Conservation (phyloP, 2,888 invertebrate species). For the Torymus aiolomorphi region DNA sequence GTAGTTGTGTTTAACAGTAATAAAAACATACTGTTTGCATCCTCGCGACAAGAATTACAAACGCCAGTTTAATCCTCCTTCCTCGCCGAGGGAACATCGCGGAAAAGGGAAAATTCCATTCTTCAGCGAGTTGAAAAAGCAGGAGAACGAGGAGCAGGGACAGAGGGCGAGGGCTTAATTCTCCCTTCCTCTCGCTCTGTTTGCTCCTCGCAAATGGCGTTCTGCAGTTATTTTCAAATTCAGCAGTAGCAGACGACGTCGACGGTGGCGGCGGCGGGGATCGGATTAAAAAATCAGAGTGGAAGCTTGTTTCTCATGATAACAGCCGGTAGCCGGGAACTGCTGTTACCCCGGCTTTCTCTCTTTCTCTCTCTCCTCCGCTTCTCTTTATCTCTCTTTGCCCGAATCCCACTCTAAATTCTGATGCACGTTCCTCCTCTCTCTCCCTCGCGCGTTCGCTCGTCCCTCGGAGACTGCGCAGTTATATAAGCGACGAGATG, state of each 20-base stretch:
- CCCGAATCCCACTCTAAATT: conserved; percentile 58
- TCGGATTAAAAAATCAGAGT: conserved; percentile 77
- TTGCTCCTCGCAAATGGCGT: conserved; percentile 77
- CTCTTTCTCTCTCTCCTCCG: conserved; percentile 66
- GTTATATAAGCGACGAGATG: conserved; percentile 48
- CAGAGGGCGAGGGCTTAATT: conserved; percentile 45
- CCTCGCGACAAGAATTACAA: too few relatives aligned
- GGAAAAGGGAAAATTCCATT: conserved; percentile 25
- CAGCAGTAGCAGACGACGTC: conserved; percentile 66
- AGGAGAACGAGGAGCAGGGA: conserved; percentile 34
- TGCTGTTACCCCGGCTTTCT: conserved; percentile 62
- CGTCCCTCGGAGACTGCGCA: conserved; percentile 42
- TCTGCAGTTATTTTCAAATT: conserved; percentile 77
- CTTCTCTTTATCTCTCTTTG: conserved; percentile 55
- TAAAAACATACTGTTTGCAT: too few relatives aligned
- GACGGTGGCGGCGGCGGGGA: conserved; percentile 59
- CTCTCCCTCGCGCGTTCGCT: conserved; percentile 12
- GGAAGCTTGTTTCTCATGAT: conserved; percentile 77
- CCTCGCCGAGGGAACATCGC: conserved; percentile 24
- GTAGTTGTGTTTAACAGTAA: too few relatives aligned
- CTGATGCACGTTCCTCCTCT: conserved; percentile 55
- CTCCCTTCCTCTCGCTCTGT: conserved; percentile 67
- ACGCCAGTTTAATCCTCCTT: too few relatives aligned
- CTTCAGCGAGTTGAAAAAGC: conserved; percentile 53
- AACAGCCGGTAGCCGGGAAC: conserved; percentile 67